A percentile compares a stretch with the other conserved stretches of the same genome.
These are phyloP conservation scores for Lycaena phlaeas DNA, from an alignment of 2,888 invertebrate species.

Conservation along the genomic window DNA sequence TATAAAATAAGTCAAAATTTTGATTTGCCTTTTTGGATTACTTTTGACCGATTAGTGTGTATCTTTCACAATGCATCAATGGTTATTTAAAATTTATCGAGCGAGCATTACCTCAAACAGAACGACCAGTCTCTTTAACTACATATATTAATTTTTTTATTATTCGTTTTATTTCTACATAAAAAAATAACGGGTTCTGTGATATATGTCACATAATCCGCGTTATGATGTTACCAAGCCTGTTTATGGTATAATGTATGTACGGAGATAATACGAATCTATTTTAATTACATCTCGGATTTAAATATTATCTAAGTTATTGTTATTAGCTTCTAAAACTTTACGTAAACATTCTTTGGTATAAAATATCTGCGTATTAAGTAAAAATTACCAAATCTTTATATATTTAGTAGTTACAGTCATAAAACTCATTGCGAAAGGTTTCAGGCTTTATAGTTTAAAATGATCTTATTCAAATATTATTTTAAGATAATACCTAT, in stretches of 20 bases:
- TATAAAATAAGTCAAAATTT: too few relatives aligned
- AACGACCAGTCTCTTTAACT: slow-evolving; percentile 16
- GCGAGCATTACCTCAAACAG: slow-evolving; percentile 5
- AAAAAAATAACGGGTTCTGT: slow-evolving; percentile 19
- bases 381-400: too few relatives aligned
- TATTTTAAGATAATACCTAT: too few relatives aligned
- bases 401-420: too few relatives aligned
- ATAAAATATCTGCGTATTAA: too few relatives aligned
- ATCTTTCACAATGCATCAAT: neutral
- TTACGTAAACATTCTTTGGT: too few relatives aligned
- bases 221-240: neutral
- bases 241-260: neutral
- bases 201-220: slow-evolving; percentile 16
- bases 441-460: too few relatives aligned
- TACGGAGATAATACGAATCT: neutral
- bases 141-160: slow-evolving; percentile 17
- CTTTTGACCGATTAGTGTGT: neutral
- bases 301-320: too few relatives aligned
- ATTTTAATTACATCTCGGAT: neutral
- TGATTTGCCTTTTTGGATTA: too few relatives aligned
- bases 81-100: neutral
- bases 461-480: too few relatives aligned
- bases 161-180: slow-evolving; percentile 20
- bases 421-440: too few relatives aligned
- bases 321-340: too few relatives aligned